Base-by-base conservation (phyloP, 1,140 invertebrate genomes). In the Drosophila fuyamai region DNA sequence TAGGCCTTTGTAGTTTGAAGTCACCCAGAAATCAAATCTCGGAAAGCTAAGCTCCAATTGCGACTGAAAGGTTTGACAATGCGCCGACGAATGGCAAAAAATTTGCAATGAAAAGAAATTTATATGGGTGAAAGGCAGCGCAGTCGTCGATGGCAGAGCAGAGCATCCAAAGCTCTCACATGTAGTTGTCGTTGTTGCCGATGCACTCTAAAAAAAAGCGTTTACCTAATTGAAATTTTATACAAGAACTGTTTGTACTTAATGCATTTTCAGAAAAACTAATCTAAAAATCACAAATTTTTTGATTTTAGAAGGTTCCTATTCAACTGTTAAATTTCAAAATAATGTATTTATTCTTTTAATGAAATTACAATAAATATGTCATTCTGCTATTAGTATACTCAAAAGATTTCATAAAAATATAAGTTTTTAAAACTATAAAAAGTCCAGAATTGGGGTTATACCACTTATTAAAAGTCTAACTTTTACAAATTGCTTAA, bases 41-140 rank as follows among this genome's bases (percentile, higher is more conserved):
- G 12, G 16, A 35, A 56, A 48, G 51, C 67, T 70, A 57, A 44
- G 71, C 56, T 66, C 50, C 48, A 60, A 56, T 23, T 76, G 61
- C 68, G 43, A 75, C 62, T 89, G 89, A 91, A 91, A 91, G 83
- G 90, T 91, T 90, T 85, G 81, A 81, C 79, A 77, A 74, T 78
- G 81, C 60, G 74, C 73, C 67, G 67, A 77, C 74, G 81, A 92
- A 92, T 92, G 90, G 86, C 84, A 89, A 68, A 70, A 80, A 85
- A 82, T 90, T 82, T 90, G 81, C 79, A 90, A 81, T 90, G 81
- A 74, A 80, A 79, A 81, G 79, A 75, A 88, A 91, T 92, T 92
- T 92, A 92, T 92, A 92, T 90, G 85, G 91, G 90, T 91, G 90
- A 92, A 92, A 92, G 86, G 90, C 86, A 90, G 78, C 81, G 77